Percentiles rank a stretch among this genome's conserved stretches.
phyloP scores from a whole-genome alignment of 2,888 invertebrate species.

The Eupeodes luniger region DNA sequence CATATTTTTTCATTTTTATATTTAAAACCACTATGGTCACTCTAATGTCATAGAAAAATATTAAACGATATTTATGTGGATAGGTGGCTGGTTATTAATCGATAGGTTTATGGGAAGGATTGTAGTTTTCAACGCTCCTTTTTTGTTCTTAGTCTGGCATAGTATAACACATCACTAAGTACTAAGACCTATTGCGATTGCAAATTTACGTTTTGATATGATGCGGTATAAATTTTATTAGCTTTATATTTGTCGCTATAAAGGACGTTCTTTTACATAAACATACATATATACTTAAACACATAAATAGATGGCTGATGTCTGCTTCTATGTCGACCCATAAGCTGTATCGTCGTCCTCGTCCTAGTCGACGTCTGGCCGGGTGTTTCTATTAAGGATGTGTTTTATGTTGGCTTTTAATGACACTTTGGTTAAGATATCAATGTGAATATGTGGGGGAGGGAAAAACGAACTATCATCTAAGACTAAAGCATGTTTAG shows the following conservation, averaged over 20 bases:
- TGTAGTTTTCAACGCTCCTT: constrained; percentile 16
- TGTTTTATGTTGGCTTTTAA: constrained; percentile 57
- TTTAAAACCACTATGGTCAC: not conserved
- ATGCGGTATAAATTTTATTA: constrained; percentile 46
- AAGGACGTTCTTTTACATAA: too few species aligned
- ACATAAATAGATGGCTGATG: constrained; percentile 9
- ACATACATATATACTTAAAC: too few species aligned
- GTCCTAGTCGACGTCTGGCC: not conserved
- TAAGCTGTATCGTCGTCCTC: too few species aligned
- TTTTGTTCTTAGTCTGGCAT: not conserved
- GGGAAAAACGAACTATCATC: constrained; percentile 4
- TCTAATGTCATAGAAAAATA: not conserved
- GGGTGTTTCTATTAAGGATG: constrained; percentile 67
- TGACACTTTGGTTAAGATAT: constrained; percentile 62
- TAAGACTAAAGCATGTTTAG: not conserved
- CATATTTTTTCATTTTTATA: not conserved
- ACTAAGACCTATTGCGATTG: constrained; percentile 36
- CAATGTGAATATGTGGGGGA: constrained; percentile 13
- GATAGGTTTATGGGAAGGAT: constrained; percentile 49
- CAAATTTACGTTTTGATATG: constrained; percentile 44
- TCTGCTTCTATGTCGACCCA: constrained; percentile 3
- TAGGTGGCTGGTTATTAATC: constrained; percentile 45
- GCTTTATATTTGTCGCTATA: constrained; percentile 54
- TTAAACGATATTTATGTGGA: not conserved
- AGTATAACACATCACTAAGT: not conserved